Percentiles rank a stretch among this genome's conserved stretches.
Evolutionary conservation across 2,113 vertebrate species (phyloP).

Genomic region (Ochotona princeps): DNA sequence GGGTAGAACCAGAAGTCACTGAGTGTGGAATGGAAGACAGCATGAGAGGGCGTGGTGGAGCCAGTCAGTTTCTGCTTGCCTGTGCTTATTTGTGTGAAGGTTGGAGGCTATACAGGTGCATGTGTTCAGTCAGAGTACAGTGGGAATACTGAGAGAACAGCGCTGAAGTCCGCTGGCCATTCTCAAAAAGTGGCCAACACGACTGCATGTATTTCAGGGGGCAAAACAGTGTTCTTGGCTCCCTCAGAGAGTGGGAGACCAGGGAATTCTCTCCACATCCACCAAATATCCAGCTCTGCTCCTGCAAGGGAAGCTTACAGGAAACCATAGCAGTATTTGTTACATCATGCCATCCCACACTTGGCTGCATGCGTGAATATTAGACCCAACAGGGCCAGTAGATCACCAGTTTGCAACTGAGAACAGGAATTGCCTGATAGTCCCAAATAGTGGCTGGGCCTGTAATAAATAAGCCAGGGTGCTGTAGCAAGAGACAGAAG

Average conservation of each 20-base stretch:
- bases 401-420: not conserved
- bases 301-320: not conserved
- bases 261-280: not conserved
- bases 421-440: not conserved
- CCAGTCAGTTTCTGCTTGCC: not conserved
- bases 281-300: not conserved
- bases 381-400: not conserved
- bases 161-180: not conserved
- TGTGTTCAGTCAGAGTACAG: not conserved
- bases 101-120: not conserved
- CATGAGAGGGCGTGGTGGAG: not conserved
- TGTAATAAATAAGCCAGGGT: not conserved
- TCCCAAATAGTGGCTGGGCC: not conserved
- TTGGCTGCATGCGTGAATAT: not conserved
- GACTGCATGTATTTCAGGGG: not conserved
- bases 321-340: not conserved
- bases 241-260: not conserved
- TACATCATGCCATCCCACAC: not conserved
- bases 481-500: not conserved
- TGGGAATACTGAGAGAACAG: not conserved
- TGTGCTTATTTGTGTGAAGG: not conserved
- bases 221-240: not conserved
- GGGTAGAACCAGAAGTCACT: too few species aligned
- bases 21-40: accelerated
- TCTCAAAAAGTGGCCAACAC: not conserved